Percentiles rank a stretch among this genome's conserved stretches.
phyloP scores from a whole-genome alignment of 2,797 vertebrate species.

The Bradypodion ventrale region DNA sequence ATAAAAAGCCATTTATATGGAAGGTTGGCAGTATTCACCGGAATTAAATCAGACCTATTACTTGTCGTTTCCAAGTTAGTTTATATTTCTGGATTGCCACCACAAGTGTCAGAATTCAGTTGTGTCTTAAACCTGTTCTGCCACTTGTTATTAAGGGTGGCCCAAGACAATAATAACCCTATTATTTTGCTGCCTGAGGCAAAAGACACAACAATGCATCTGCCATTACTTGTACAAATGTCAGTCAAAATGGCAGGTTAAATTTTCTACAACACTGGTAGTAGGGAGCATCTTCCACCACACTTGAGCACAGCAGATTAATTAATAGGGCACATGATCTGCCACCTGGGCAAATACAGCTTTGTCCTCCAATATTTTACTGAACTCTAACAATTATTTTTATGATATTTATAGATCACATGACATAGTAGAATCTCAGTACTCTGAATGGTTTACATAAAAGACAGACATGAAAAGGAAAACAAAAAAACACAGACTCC shows the following conservation, averaged over 20 bases:
- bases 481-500: no score
- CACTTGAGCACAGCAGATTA: not conserved
- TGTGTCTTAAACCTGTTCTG: not conserved
- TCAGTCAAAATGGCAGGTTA: not conserved
- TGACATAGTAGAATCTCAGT: no score
- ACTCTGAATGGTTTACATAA: no score
- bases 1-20: constrained; percentile 34
- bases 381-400: not conserved
- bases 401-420: no score
- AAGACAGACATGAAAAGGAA: no score
- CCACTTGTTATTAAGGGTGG: not conserved
- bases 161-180: no score
- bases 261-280: not conserved
- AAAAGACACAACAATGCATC: not conserved
- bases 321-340: not conserved
- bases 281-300: not conserved
- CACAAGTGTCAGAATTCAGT: not conserved
- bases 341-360: no score
- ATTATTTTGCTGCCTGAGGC: not conserved
- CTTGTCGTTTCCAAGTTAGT: not conserved
- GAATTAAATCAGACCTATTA: not conserved
- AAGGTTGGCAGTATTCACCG: not conserved
- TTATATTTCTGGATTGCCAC: not conserved
- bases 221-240: not conserved
- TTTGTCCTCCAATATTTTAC: no score